Evolutionary conservation across 2,888 invertebrate species (phyloP).

Genomic region (Zelleria hepariella): DNA sequence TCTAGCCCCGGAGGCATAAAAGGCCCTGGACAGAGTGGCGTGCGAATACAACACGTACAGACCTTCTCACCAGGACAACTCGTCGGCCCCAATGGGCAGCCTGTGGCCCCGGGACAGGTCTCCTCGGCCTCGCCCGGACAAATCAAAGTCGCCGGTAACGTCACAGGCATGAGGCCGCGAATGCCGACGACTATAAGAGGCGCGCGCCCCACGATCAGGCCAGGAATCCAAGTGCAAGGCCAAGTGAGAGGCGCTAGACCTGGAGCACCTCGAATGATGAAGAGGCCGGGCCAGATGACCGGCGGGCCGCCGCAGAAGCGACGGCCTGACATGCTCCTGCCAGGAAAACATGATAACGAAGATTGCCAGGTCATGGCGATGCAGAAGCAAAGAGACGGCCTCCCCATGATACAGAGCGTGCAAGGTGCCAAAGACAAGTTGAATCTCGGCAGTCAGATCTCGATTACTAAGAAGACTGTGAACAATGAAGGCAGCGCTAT

Average conservation of each 20-base stretch:
- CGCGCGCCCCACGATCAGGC: conserved; percentile 44
- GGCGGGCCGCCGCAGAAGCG: conserved; percentile 51
- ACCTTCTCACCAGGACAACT: conserved; percentile 50
- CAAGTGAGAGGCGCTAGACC: conserved; percentile 44
- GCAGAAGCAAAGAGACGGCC: conserved; percentile 79
- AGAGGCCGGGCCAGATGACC: conserved; percentile 33
- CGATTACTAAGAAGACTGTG: conserved; percentile 75
- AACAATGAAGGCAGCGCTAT: conserved; percentile 82
- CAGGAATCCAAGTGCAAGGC: conserved; percentile 56
- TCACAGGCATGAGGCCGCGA: conserved; percentile 41
- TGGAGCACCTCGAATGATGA: conserved; percentile 49
- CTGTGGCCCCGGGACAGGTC: conserved; percentile 17
- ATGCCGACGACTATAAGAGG: conserved; percentile 44
- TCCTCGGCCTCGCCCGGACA: conserved; percentile 34
- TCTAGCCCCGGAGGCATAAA: conserved; percentile 52
- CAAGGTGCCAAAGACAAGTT: conserved; percentile 76
- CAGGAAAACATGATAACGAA: conserved; percentile 79
- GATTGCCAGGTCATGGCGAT: conserved; percentile 83
- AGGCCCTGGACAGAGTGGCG: conserved; percentile 21
- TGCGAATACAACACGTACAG: conserved; percentile 60
- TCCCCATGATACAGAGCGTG: conserved; percentile 82
- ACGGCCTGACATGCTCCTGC: conserved; percentile 75
- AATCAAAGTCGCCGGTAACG: conserved; percentile 43
- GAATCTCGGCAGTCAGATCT: conserved; percentile 81
- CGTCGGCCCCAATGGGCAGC: conserved; percentile 27